A percentile compares a stretch with the other conserved stretches of the same genome.
Evolutionary conservation across 2,797 vertebrate genomes (phyloP).

Genomic region (Alcedo atthis): DNA sequence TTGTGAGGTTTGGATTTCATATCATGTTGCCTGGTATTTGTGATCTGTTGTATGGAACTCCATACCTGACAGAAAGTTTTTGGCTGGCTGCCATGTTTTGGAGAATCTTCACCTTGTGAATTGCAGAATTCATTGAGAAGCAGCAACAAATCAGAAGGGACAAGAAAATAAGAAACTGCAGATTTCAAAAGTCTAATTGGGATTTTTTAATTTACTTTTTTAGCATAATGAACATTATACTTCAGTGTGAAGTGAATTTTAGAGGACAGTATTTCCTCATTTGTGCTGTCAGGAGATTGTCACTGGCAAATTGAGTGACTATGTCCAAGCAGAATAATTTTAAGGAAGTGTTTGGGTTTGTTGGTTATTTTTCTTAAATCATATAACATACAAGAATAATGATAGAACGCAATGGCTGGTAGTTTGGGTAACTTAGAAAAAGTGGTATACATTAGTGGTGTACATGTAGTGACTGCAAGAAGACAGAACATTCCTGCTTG

Average conservation of each 20-base stretch:
- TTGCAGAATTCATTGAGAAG: background rate
- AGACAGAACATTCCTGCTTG: background rate
- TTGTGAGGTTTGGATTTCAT: slow-evolving; percentile 36
- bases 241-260: background rate
- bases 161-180: background rate
- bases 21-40: background rate
- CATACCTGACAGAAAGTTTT: background rate
- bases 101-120: background rate
- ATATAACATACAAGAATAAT: background rate
- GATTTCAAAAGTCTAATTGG: background rate
- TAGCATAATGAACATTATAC: background rate
- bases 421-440: background rate
- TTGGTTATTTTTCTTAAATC: background rate
- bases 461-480: background rate
- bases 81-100: background rate
- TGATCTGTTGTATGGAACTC: background rate
- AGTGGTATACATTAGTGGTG: background rate
- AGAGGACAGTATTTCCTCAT: background rate
- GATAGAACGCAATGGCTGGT: background rate
- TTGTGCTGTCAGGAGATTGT: background rate
- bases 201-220: background rate
- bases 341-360: background rate
- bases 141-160: background rate
- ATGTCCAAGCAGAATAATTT: background rate
- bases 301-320: background rate